These are phyloP conservation scores for Diplosoma virens DNA, from an alignment of 23 tunicate species.

Conservation along the genomic window DNA sequence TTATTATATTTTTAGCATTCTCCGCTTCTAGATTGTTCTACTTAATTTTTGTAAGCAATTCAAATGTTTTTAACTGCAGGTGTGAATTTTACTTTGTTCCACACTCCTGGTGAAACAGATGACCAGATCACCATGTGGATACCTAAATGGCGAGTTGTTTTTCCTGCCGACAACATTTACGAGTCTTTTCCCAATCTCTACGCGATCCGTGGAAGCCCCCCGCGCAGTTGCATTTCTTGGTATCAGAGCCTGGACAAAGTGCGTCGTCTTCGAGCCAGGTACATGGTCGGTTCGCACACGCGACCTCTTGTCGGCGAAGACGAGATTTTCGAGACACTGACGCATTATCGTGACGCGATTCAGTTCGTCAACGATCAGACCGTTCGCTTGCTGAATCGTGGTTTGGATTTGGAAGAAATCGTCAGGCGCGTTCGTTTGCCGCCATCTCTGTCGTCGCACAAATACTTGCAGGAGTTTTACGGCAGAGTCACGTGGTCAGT, in stretches of 20 bases:
- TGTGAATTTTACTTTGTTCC: constrained; percentile 40
- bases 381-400: constrained; percentile 43
- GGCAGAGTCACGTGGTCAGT: constrained; percentile 92
- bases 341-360: constrained; percentile 74
- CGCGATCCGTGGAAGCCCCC: constrained; percentile 81
- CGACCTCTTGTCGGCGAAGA: constrained; percentile 52
- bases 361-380: constrained; percentile 92
- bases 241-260: constrained; percentile 50
- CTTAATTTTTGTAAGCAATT: neutral
- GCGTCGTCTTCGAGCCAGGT: constrained; percentile 37
- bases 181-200: constrained; percentile 89
- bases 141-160: constrained; percentile 55
- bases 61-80: neutral
- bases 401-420: constrained; percentile 55
- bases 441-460: constrained; percentile 47
- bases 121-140: constrained; percentile 86
- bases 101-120: constrained; percentile 97
- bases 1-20: neutral
- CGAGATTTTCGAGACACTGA: constrained; percentile 46
- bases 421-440: constrained; percentile 70
- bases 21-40: neutral
- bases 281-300: constrained; percentile 70
- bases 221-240: constrained; percentile 59
- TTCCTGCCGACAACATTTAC: constrained; percentile 87
- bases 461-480: constrained; percentile 62